These are phyloP conservation scores for Microplitis mediator DNA, from an alignment of 1,140 invertebrate species.

Conservation along the genomic window DNA sequence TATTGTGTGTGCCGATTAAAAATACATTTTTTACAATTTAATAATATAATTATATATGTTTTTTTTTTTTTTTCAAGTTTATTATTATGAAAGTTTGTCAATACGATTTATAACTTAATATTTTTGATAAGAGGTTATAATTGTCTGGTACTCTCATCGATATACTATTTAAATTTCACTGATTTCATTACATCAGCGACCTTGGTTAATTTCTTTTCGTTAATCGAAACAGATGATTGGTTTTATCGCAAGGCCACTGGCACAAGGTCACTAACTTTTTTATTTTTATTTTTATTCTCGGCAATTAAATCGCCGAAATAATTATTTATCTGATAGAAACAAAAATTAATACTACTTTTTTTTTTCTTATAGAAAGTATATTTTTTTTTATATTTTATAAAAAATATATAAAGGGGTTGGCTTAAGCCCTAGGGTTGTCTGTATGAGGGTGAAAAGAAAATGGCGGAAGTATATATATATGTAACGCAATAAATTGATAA, in stretches of 20 bases:
- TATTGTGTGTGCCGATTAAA: background rate
- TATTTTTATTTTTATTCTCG: background rate
- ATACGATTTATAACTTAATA: too few species aligned
- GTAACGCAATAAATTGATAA: background rate
- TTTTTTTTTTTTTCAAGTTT: too few species aligned
- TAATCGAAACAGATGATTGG: background rate
- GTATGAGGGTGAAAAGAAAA: conserved; percentile 45
- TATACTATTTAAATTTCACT: background rate
- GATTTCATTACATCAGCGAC: background rate
- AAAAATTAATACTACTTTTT: conserved; percentile 1
- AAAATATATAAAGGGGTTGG: conserved; percentile 31
- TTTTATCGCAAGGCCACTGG: conserved; percentile 12
- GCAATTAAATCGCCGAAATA: background rate
- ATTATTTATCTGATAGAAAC: background rate
- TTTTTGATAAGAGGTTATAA: background rate
- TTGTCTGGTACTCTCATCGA: too few species aligned
- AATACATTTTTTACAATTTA: conserved; percentile 1
- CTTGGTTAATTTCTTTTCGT: background rate
- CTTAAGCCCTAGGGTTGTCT: conserved; percentile 37
- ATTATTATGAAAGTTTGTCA: too few species aligned
- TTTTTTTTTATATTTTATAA: background rate
- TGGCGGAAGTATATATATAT: conserved; percentile 33
- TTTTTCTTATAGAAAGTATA: background rate
- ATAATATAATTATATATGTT: too few species aligned
- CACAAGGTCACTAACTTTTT: background rate